Percentiles rank a stretch among this genome's conserved stretches.
Conservation (phyloP, 2,113 vertebrate species). For the Cervus canadensis region DNA sequence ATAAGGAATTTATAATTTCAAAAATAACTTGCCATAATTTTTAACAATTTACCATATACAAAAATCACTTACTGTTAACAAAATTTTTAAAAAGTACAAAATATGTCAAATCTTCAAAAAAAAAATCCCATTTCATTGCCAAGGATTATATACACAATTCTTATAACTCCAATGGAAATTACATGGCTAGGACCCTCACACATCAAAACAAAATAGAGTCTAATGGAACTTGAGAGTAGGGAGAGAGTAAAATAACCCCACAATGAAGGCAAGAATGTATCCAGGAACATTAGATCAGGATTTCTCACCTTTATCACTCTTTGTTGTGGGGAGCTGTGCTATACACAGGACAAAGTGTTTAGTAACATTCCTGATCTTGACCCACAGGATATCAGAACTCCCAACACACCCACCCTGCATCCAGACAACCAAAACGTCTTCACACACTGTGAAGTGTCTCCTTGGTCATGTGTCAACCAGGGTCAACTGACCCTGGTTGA, state of each 20-base stretch:
- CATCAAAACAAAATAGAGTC: slow-evolving; percentile 49
- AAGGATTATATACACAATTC: slow-evolving; percentile 39
- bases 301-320: not conserved
- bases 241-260: not conserved
- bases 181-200: not conserved
- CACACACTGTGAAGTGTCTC: not conserved
- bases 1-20: not conserved
- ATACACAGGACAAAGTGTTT: not conserved
- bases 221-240: slow-evolving; percentile 19
- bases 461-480: not conserved
- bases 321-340: not conserved
- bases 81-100: not conserved
- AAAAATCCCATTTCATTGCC: not conserved
- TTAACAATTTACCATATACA: not conserved
- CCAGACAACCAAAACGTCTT: not conserved
- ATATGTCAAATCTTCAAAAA: not conserved
- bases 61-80: not conserved
- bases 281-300: not conserved
- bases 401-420: not conserved
- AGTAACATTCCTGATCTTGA: not conserved
- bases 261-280: not conserved
- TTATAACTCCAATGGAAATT: slow-evolving; percentile 33
- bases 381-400: not conserved
- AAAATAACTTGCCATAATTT: not conserved
- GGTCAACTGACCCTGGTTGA: too few species aligned